Base-by-base conservation (phyloP, 2,888 invertebrate genomes). In the Hipparchia sbordonii region DNA sequence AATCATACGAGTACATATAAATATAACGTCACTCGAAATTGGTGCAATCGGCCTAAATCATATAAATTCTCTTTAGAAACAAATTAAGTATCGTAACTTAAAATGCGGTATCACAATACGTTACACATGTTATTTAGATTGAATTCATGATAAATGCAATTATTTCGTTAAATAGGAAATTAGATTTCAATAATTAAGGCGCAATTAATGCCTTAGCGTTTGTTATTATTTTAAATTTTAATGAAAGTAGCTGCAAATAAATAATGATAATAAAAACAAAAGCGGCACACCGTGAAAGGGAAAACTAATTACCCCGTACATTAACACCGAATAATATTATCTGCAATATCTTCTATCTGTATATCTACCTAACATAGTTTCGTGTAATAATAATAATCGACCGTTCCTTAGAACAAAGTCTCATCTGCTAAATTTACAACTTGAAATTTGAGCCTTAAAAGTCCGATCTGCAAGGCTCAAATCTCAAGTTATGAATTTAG, bases 231-330 rank as follows among this genome's bases (percentile, higher is more conserved):
- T 7, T 8, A 57, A 56, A 57, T 23, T 57, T 13, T 57, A 57
- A 57, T 13, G 23, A 57, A 8, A 13, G 13, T 57, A 57, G 57
- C 2, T 54, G 12, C n/a, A n/a, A 4, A 5, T 56, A 45, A 8
- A 8, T 46, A 6, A 62, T 46, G 6, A 62, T 8, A 23, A n/a
- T 12, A 23, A 48, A 60, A 48, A 45, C 59, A 62, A 39, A 59
- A 68, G 33, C 12, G 33, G 54, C 60, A 61, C 54, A 56, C 65
- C 72, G 73, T 72, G 74, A 75, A 75, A 75, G 68, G 72, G 74
- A 75, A 75, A 77, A 73, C 66, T 74, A 76, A 70, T 74, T 72
- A 67, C 66, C 70, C 66, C 70, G 66, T 65, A 62, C 61, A 74
- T 70, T 62, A 73, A 45, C 39, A 46, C 39, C 13, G 59, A 66